Evolutionary conservation across 2,113 vertebrate genomes (phyloP), one percentile per base, ranked within the genome.

Genomic region (Rhabdornis inornatus): DNA sequence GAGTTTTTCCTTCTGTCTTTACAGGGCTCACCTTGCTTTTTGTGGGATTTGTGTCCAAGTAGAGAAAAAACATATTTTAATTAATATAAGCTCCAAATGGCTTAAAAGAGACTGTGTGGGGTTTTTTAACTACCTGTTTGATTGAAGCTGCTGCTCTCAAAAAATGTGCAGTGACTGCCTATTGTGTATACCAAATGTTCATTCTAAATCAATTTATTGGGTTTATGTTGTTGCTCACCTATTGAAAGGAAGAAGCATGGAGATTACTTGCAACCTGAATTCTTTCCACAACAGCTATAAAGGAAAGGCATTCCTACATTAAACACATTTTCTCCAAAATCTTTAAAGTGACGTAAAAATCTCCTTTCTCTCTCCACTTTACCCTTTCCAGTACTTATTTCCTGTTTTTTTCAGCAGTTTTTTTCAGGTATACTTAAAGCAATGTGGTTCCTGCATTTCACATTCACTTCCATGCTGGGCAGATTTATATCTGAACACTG

Each of bases 61-160:
- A 37, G 5, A 95, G 39, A 45, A 47, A 44, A 84, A 80, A 28
- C 2, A 1, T 16, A 50, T 78, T 85, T 89, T 60, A 68, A 79
- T 78, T 82, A 25, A 60, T 49, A 30, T 14, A 52, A 44, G 49
- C 30, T 37, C n/a, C 31, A 95, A 89, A 81, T 22, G 10, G 33
- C 53, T 79, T 87, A 0, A 68, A 89, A 42, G 40, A n/a, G 20
- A 0, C 3, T 16, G 25, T 37, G 33, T 27, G 30, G 3, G 1
- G 2, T 21, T 69, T 77, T 69, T 25, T 56, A 7, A 50, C 74
- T 65, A 47, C 9, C 3, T 10, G 10, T 55, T 25, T 40, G 42
- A 91, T 20, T 66, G 44, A 84, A 89, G 53, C 25, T 75, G 60
- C 72, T 84, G 33, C 61, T 91, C 47, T 68, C 40, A 68, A 74